phyloP scores from a whole-genome alignment of 2,888 invertebrate species.

The Chrysolina haemoptera region DNA sequence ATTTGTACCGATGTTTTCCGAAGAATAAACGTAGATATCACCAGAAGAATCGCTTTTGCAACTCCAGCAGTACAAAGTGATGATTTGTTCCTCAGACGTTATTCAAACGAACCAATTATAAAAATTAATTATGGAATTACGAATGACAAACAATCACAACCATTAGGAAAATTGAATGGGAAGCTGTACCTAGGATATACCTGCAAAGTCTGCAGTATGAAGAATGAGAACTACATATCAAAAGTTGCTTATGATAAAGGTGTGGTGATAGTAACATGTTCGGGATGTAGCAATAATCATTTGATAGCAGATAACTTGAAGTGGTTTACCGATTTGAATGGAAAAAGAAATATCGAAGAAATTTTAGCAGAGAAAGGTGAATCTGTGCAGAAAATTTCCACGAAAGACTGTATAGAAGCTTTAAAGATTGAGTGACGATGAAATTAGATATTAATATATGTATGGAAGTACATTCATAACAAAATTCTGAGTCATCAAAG shows the following conservation, averaged over 20 bases:
- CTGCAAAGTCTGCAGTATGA: conserved; percentile 88
- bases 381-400: conserved; percentile 74
- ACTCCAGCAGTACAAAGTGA: neutral
- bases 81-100: neutral
- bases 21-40: conserved; percentile 3
- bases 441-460: no score
- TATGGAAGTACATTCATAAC: no score
- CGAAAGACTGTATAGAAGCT: conserved; percentile 53
- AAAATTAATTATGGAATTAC: neutral
- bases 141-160: conserved; percentile 23
- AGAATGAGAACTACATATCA: conserved; percentile 86
- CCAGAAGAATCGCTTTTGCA: neutral
- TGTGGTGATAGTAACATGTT: conserved; percentile 92
- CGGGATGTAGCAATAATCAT: conserved; percentile 90
- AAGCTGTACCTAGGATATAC: conserved; percentile 86
- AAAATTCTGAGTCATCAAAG: neutral
- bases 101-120: neutral
- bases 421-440: conserved; percentile 10
- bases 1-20: neutral
- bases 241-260: conserved; percentile 90
- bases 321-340: conserved; percentile 90
- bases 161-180: conserved; percentile 68
- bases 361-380: conserved; percentile 92
- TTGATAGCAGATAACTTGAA: conserved; percentile 96
- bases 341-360: conserved; percentile 90